A percentile compares a stretch with the other conserved stretches of the same genome.
These are phyloP conservation scores for Aphis craccivora DNA, from an alignment of 1,140 invertebrate species.

Conservation along the genomic window DNA sequence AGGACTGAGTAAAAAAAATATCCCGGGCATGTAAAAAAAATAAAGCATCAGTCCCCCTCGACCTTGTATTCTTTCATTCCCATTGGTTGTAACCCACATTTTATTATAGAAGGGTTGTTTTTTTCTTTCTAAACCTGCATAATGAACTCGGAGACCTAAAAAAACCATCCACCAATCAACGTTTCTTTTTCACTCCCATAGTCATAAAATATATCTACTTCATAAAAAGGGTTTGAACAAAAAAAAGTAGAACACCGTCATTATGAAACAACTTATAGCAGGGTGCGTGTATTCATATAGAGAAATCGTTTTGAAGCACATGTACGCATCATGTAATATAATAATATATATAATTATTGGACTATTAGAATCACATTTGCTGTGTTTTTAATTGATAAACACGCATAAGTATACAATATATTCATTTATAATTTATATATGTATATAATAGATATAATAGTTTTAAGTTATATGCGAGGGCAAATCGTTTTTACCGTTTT, in stretches of 20 bases:
- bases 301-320: conserved; percentile 3
- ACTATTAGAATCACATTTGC: conserved; percentile 33
- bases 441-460: neutral
- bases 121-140: conserved; percentile 20
- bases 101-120: conserved; percentile 56
- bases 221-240: neutral
- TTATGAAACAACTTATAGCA: neutral
- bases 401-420: neutral
- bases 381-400: neutral
- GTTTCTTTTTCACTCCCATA: conserved; percentile 42
- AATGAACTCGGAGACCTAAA: conserved; percentile 23
- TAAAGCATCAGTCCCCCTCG: conserved; percentile 44
- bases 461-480: neutral
- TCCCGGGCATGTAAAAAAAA: conserved; percentile 41
- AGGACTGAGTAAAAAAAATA: conserved; percentile 52
- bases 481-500: conserved; percentile 22
- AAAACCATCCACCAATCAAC: conserved; percentile 44
- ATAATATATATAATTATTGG: neutral
- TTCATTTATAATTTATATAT: neutral
- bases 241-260: neutral
- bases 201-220: conserved; percentile 7
- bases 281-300: neutral
- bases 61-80: conserved; percentile 17
- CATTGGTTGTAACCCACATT: conserved; percentile 34
- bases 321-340: neutral